These are phyloP conservation scores for Hemibagrus guttatus DNA, from an alignment of 2,797 vertebrate genomes.

Conservation along the genomic window DNA sequence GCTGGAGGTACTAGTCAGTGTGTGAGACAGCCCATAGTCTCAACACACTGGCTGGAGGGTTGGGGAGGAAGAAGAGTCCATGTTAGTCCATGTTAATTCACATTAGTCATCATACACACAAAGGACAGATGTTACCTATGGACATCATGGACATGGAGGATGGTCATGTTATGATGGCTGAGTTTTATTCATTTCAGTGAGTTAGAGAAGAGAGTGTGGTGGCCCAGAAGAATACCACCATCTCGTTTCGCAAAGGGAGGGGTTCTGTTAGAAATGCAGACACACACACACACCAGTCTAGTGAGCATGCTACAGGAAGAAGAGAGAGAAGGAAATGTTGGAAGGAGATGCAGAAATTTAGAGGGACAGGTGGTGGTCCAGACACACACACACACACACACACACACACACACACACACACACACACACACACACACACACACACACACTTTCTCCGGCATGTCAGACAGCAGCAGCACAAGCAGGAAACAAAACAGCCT, in stretches of 20 bases:
- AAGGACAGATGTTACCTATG: slow-evolving; percentile 45
- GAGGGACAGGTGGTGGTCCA: background rate
- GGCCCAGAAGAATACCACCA: slow-evolving; percentile 37
- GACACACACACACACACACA: background rate
- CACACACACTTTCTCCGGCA: slow-evolving; percentile 17
- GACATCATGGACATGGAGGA: slow-evolving; percentile 79
- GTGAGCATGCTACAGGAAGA: slow-evolving; percentile 55
- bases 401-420: background rate
- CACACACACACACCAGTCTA: slow-evolving; percentile 42
- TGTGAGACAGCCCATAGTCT: slow-evolving; percentile 31
- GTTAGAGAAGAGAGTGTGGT: slow-evolving; percentile 34
- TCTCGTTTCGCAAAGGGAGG: background rate
- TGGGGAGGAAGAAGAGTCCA: slow-evolving; percentile 27
- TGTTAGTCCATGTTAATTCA: slow-evolving; percentile 48
- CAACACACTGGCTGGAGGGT: slow-evolving; percentile 33
- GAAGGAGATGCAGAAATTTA: slow-evolving; percentile 37
- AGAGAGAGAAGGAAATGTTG: background rate
- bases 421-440: background rate
- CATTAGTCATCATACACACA: slow-evolving; percentile 57
- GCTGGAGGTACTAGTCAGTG: slow-evolving; percentile 2
- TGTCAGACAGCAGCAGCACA: slow-evolving; percentile 30
- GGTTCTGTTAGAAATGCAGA: slow-evolving; percentile 47
- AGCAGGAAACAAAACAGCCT: slow-evolving; percentile 27
- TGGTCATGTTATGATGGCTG: slow-evolving; percentile 77
- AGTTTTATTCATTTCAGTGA: slow-evolving; percentile 41